Base-by-base conservation (phyloP, 2,113 vertebrate genomes). In the Oreochromis tanganicae region DNA sequence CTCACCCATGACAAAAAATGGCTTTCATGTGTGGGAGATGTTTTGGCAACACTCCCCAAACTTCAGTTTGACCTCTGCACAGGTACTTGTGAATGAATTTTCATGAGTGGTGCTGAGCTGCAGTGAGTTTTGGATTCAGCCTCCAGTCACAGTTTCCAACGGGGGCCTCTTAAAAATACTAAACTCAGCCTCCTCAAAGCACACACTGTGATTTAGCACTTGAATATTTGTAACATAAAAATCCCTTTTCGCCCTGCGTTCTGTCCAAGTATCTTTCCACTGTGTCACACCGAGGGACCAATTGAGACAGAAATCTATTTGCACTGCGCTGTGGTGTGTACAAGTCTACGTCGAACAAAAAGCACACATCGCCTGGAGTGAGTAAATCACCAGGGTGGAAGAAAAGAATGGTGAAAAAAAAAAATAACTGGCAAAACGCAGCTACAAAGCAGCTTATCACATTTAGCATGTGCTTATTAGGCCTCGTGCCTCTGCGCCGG, bases 291-390 rank as follows among this genome's bases (percentile, higher is more conserved):
- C 94, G 9, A 90, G 95, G 95, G 95, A 96, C 96, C 96, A 96
- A 96, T 94, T 96, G 95, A 95, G 94, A 95, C 89, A 89, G 89
- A 96, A 95, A 95, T 95, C 86, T 96, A 93, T 96, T 96, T 95
- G 95, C 93, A 91, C 93, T 54, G 92, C 90, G 93, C 89, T 85
- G 90, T 88, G 88, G 90, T 85, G 85, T 85, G 89, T 82, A n/a
- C 75, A 66, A 89, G 87, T 86, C 92, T 82, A 71, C 12, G 68
- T 55, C 82, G 86, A 95, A 85, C 85, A 95, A 87, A 93, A 93
- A 94, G 93, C 93, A 86, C 87, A 93, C 92, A 94, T 91, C 43
- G 93, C 94, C 94, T 88, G 92, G 83, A 96, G 95, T 94, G 85
- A 95, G 90, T 89, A 96, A 95, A 95, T 96, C 94, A 94, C 95